Conservation (phyloP, 2,113 vertebrate species). For the Callospermophilus lateralis region DNA sequence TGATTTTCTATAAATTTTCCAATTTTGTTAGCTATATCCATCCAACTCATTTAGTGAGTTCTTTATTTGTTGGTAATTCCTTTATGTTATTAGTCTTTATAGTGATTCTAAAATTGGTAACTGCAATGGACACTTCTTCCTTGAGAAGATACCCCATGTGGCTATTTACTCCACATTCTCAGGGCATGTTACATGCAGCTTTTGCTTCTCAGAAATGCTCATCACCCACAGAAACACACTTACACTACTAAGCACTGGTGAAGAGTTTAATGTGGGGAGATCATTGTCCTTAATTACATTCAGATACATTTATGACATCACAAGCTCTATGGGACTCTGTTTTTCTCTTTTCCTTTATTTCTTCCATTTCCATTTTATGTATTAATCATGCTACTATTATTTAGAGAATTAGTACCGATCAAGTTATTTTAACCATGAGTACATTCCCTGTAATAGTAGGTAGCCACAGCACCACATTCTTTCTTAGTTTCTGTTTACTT, state of each 20-base stretch:
- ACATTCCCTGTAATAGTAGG: not conserved
- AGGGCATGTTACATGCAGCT: not conserved
- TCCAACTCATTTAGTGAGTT: too few relatives aligned
- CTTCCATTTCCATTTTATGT: not conserved
- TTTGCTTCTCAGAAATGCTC: not conserved
- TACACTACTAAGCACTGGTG: not conserved
- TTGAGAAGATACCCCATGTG: not conserved
- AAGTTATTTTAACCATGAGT: not conserved
- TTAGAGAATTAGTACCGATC: not conserved
- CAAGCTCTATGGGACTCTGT: not conserved
- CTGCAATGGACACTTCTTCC: not conserved
- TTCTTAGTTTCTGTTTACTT: not conserved
- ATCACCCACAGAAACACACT: not conserved
- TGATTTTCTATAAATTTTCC: not conserved
- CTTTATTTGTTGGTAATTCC: not conserved
- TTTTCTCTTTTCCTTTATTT: fast-evolving
- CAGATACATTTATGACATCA: not conserved
- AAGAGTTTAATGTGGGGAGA: not conserved
- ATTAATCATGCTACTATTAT: not conserved
- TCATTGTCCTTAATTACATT: not conserved
- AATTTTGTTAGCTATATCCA: not conserved
- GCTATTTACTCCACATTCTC: not conserved
- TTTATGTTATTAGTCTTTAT: not conserved
- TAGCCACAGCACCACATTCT: not conserved
- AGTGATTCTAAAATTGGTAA: not conserved